A percentile compares a stretch with the other conserved stretches of the same genome.
phyloP scores from a whole-genome alignment of 2,888 invertebrate genomes.

The Amphipoea oculea region DNA sequence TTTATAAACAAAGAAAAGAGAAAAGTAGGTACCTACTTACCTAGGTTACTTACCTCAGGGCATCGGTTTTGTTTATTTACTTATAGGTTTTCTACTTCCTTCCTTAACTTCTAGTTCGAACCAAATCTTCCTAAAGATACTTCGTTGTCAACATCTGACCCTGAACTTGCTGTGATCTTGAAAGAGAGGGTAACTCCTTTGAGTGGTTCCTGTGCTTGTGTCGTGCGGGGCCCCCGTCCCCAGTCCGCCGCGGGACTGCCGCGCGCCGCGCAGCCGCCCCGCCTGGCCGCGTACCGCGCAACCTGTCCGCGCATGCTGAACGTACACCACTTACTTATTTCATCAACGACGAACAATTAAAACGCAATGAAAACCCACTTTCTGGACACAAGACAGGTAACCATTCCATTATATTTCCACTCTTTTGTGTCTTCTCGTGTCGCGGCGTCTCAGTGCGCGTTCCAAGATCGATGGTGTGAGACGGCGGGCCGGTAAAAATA shows the following conservation, averaged over 20 bases:
- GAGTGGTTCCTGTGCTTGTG: constrained; percentile 23
- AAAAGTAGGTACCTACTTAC: constrained; percentile 5
- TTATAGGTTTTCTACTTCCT: not conserved
- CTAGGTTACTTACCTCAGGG: constrained; percentile 22
- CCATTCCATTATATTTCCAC: constrained; percentile 64
- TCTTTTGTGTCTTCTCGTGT: constrained; percentile 47
- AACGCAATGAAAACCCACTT: constrained; percentile 82
- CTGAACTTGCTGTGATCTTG: constrained; percentile 58
- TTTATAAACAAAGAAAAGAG: constrained; percentile 17
- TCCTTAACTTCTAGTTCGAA: not conserved
- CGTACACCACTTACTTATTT: constrained; percentile 80
- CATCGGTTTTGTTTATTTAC: not conserved
- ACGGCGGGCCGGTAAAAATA: constrained; percentile 89
- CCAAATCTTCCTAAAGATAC: constrained; percentile 3
- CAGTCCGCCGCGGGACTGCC: constrained; percentile 39
- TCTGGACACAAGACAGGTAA: constrained; percentile 80
- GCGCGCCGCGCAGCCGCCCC: constrained; percentile 48
- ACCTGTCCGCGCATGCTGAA: constrained; percentile 79
- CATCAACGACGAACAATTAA: constrained; percentile 80
- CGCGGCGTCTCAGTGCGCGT: constrained; percentile 63
- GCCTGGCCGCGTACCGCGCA: constrained; percentile 78
- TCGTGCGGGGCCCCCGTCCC: constrained; percentile 54
- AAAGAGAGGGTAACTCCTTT: constrained; percentile 38
- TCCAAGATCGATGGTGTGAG: constrained; percentile 84
- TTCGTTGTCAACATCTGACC: constrained; percentile 40